A percentile compares a stretch with the other conserved stretches of the same genome.
Conservation (phyloP, 2,888 invertebrate genomes). For the Bhutanitis thaidina region DNA sequence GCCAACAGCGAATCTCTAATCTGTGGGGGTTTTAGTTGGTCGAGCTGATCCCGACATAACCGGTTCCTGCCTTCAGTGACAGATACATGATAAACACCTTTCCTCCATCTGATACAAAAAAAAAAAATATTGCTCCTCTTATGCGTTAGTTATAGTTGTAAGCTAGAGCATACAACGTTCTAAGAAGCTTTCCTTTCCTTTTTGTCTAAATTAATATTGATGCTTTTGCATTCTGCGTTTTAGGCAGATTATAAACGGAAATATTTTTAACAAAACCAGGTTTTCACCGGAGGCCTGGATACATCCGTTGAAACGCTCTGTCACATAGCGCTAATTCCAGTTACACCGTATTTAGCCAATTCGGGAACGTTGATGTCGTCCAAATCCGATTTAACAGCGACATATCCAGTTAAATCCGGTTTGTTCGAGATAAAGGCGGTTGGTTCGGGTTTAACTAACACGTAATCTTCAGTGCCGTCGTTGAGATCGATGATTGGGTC, state of each 20-base stretch:
- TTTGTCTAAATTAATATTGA: not conserved
- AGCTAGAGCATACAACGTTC: too few relatives aligned
- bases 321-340: conserved; percentile 56
- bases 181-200: too few relatives aligned
- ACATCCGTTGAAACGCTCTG: conserved; percentile 54
- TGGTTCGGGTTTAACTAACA: conserved; percentile 48
- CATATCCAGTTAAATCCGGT: conserved; percentile 28
- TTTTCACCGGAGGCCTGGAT: conserved; percentile 60
- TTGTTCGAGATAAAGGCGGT: conserved; percentile 26
- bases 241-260: not conserved
- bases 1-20: too few relatives aligned
- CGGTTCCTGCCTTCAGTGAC: too few relatives aligned
- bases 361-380: conserved; percentile 65
- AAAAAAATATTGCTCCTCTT: too few relatives aligned
- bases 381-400: conserved; percentile 38
- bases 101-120: too few relatives aligned
- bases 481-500: conserved; percentile 58
- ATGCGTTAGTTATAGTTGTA: too few relatives aligned
- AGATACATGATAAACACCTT: too few relatives aligned
- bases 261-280: conserved; percentile 66
- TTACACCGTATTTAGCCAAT: conserved; percentile 54
- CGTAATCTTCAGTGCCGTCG: conserved; percentile 67
- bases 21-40: too few relatives aligned
- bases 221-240: too few relatives aligned
- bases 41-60: too few relatives aligned